These are phyloP conservation scores for Anhinga rufa DNA, from an alignment of 2,113 vertebrate species.

Conservation along the genomic window DNA sequence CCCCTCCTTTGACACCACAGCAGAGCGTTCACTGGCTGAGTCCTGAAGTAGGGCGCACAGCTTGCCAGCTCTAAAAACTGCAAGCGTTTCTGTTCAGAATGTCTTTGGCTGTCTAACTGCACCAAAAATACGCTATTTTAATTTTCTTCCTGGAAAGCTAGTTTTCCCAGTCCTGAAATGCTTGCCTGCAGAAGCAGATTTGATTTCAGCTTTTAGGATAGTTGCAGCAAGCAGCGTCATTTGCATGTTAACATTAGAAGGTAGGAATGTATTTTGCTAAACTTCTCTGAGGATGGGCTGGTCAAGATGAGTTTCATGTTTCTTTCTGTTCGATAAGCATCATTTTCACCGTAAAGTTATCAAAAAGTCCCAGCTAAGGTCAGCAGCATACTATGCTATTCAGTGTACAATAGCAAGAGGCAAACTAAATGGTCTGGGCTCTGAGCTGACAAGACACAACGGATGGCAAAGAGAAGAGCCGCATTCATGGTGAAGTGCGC, in stretches of 20 bases:
- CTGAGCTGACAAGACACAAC: neutral
- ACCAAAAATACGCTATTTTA: neutral
- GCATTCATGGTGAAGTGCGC: accelerated
- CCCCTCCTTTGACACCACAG: neutral
- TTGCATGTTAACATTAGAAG: neutral
- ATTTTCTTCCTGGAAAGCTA: constrained; percentile 12
- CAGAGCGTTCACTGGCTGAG: neutral
- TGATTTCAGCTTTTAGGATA: neutral
- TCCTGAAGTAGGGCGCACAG: neutral
- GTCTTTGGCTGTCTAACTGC: neutral
- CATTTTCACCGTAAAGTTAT: neutral
- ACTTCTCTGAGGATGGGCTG: neutral
- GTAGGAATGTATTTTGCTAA: neutral
- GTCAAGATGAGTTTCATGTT: neutral
- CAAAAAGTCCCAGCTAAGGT: neutral
- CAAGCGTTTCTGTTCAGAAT: neutral
- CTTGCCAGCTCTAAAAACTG: constrained; percentile 26
- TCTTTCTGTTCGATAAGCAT: neutral
- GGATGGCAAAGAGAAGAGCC: neutral
- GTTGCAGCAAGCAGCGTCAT: neutral
- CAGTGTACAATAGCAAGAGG: neutral
- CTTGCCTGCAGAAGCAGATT: neutral
- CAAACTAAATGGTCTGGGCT: neutral
- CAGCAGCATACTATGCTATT: neutral
- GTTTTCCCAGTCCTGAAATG: neutral